A percentile compares a stretch with the other conserved stretches of the same genome.
Conservation (phyloP, 2,888 invertebrate species). For the Brenthis daphne region DNA sequence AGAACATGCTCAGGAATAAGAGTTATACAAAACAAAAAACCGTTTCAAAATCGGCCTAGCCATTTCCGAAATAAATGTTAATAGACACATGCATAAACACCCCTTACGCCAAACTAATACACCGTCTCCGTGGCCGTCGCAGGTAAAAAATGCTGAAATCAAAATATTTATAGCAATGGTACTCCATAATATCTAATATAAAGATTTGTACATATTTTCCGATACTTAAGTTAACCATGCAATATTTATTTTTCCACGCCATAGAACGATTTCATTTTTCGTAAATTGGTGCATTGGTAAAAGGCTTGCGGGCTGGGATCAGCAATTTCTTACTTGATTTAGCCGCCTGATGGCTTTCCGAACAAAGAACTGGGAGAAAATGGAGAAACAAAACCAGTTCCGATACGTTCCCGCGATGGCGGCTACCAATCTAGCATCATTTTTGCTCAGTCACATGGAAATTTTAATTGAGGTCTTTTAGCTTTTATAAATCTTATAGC, state of each 20-base stretch:
- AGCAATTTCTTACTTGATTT: constrained; percentile 80
- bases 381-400: constrained; percentile 45
- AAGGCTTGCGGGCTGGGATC: constrained; percentile 57
- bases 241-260: constrained; percentile 51
- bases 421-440: constrained; percentile 34
- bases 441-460: constrained; percentile 40
- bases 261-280: constrained; percentile 60
- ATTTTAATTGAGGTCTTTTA: constrained; percentile 37
- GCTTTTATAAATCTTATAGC: constrained; percentile 20
- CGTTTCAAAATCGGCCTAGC: no score
- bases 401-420: constrained; percentile 28
- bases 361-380: constrained; percentile 61
- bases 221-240: constrained; percentile 2
- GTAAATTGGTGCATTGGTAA: constrained; percentile 43
- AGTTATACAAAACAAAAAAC: no score
- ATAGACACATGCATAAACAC: no score
- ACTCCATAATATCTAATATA: not conserved
- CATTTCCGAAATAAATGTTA: no score
- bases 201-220: not conserved
- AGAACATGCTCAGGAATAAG: no score
- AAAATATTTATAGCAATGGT: no score
- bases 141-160: no score
- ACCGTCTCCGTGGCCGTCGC: no score
- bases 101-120: no score
- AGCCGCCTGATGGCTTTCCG: constrained; percentile 72